Evolutionary conservation across 92 coral and sea anemone species (phyloP).

Genomic region (Phenganax marumi): DNA sequence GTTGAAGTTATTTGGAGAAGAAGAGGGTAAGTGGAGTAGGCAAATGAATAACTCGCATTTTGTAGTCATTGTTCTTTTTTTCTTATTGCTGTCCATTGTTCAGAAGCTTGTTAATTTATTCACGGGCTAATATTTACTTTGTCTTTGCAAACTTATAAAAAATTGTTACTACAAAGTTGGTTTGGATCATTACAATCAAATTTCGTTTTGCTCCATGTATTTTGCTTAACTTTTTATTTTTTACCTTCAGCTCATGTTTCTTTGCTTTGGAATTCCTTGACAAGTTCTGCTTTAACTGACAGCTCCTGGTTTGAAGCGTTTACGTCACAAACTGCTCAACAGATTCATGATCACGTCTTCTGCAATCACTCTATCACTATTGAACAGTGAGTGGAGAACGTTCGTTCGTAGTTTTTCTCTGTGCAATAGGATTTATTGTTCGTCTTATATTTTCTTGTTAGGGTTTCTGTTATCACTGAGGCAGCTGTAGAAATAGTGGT

Average conservation of each 20-base stretch:
- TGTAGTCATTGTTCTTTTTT: no score
- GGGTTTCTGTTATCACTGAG: slow-evolving; percentile 5
- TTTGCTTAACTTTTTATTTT: not conserved
- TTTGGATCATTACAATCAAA: not conserved
- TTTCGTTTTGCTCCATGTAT: not conserved
- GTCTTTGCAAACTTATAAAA: not conserved
- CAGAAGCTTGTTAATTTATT: no score
- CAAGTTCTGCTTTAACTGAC: slow-evolving; percentile 9
- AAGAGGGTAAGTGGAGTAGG: not conserved
- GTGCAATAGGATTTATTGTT: not conserved
- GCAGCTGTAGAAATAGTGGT: slow-evolving; percentile 6
- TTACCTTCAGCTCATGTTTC: slow-evolving; percentile 8
- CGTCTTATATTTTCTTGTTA: not conserved
- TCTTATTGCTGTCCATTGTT: no score
- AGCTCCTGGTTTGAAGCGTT: slow-evolving; percentile 6
- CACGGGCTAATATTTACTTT: no score
- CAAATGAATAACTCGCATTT: no score
- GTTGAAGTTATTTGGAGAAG: not conserved
- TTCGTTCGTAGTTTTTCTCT: not conserved
- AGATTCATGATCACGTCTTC: not conserved
- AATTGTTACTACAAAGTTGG: not conserved
- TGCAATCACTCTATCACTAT: slow-evolving; percentile 18
- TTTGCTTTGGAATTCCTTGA: slow-evolving; percentile 4
- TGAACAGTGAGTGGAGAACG: slow-evolving; percentile 11
- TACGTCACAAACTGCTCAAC: slow-evolving; percentile 21